Evolutionary conservation across 92 coral and sea anemone genomes (phyloP).

Genomic region (Scolanthus callimorphus): DNA sequence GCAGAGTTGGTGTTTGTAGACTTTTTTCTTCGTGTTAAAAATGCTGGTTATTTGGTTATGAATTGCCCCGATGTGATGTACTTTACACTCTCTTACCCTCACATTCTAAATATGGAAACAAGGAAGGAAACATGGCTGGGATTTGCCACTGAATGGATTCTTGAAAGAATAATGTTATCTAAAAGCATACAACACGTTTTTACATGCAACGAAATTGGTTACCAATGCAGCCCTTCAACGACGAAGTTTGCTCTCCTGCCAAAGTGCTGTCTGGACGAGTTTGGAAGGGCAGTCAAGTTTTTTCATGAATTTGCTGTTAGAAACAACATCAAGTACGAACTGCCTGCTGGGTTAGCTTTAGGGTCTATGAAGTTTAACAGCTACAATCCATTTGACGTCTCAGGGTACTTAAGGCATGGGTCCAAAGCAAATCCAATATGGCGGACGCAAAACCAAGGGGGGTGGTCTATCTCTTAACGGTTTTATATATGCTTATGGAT

Average conservation of each 20-base stretch:
- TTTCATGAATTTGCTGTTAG: conserved; percentile 7
- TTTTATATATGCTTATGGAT: no score
- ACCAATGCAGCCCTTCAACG: conserved; percentile 8
- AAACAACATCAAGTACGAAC: conserved; percentile 10
- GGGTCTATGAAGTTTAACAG: conserved; percentile 15
- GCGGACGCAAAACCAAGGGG: no score
- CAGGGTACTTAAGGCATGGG: no score
- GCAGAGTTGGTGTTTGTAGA: conserved; percentile 25
- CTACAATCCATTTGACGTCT: conserved; percentile 12
- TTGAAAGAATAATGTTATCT: conserved; percentile 13
- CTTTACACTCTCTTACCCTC: conserved; percentile 2
- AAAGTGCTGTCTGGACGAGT: conserved; percentile 15
- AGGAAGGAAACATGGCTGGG: conserved; percentile 13
- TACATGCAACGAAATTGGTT: conserved; percentile 20
- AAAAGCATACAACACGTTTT: conserved; percentile 11
- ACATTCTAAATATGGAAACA: no score
- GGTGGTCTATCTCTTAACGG: no score
- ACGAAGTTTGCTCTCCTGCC: conserved; percentile 23
- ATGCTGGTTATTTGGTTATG: conserved; percentile 19
- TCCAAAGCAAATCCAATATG: no score
- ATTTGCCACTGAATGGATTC: conserved; percentile 18
- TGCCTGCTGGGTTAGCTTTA: conserved; percentile 14
- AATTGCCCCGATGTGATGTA: conserved; percentile 43
- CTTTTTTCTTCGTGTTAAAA: conserved; percentile 13
- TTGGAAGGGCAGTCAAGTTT: conserved; percentile 12